Evolutionary conservation across 1,140 invertebrate species (phyloP), one percentile per base, ranked within the genome.

Genomic region (Dryas iulia): DNA sequence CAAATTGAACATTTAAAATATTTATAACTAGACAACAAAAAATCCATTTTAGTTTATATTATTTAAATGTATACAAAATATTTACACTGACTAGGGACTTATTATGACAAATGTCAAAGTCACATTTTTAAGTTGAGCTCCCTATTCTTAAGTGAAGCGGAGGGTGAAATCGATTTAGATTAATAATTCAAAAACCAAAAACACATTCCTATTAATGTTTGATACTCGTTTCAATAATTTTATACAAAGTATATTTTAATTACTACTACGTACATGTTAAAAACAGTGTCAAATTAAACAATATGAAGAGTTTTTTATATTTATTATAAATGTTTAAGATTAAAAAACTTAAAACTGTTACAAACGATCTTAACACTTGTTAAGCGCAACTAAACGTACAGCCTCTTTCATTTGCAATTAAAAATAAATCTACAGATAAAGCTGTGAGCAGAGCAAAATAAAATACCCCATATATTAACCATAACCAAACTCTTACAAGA

Each of bases 331-430:
- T 47, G 6, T 2, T 18, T 47, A 10, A 18, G 1, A 47, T 1
- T 47, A 47, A 47, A 47, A 47, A 47, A 2, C 39, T 47, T 47
- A 47, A 8, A 47, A 47, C 39, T 47, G 39, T 47, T 47, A 47
- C 39, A 47, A 47, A 18, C 18, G 39, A 47, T 47, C 39, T 21
- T 47, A 3, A 47, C 14, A 47, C 21, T 18, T 47, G 18, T 82
- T 80, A 90, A 57, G 88, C 88, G 68, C 86, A 88, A 67, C 86
- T 90, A 82, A 90, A 89, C 24, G 87, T 90, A 83, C 88, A 90
- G 11, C 88, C 88, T 76, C 87, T 82, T 79, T 90, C 88, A 74
- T 88, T 90, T 25, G 88, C 88, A 71, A 89, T 87, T 62, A 89
- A 72, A 83, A 83, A 88, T 69, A 90, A 77, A 74, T 90, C 88